phyloP scores from a whole-genome alignment of 1,140 invertebrate species.

The Palaemon carinicauda region DNA sequence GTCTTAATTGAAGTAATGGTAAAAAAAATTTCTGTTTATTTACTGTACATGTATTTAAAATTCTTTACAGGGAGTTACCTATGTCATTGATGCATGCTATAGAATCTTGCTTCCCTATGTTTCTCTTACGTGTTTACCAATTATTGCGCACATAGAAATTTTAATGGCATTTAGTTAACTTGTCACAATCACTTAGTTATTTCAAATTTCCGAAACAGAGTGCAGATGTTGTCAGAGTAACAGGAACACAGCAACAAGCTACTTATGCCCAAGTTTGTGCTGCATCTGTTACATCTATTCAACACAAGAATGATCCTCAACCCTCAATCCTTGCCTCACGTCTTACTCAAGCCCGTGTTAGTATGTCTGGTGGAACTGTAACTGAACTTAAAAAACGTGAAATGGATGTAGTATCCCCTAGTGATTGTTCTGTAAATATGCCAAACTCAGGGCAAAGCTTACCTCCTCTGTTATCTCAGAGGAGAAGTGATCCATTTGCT shows the following conservation, averaged over 20 bases:
- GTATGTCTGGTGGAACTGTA: constrained; percentile 41
- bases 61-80: no score
- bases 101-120: no score
- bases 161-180: no score
- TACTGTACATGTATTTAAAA: no score
- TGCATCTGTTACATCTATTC: constrained; percentile 42
- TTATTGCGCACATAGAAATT: no score
- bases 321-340: constrained; percentile 49
- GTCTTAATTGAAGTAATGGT: no score
- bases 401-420: constrained; percentile 47
- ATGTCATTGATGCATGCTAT: no score
- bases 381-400: constrained; percentile 45
- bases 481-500: constrained; percentile 31
- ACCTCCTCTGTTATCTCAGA: constrained; percentile 7
- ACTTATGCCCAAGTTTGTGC: constrained; percentile 52
- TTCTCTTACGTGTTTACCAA: no score
- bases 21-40: no score
- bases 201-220: neutral
- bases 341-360: constrained; percentile 37
- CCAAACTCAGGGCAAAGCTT: neutral
- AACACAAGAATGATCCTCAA: constrained; percentile 30
- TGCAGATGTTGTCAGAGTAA: constrained; percentile 11
- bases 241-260: constrained; percentile 11
- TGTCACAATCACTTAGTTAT: neutral
- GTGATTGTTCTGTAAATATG: constrained; percentile 12